Base-by-base conservation (phyloP, 92 coral and sea anemone genomes). In the Epizoanthus fatuus region DNA sequence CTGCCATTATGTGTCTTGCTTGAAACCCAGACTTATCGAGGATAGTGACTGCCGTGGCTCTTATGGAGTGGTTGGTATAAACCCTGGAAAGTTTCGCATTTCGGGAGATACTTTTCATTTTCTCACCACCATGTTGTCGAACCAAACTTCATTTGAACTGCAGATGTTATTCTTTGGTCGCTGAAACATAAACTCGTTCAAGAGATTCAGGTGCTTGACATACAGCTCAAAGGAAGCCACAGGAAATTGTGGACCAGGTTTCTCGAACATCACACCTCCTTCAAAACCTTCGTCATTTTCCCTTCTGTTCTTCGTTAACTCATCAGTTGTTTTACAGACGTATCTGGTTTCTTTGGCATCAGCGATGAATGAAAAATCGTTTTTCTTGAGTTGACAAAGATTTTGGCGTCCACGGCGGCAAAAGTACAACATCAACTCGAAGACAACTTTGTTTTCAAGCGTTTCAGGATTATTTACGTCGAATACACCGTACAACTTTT, bases 381-480 rank as follows among this genome's bases (percentile, higher is more conserved):
- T 65, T 49, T 89, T 89, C 84, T 81, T 88, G 38, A 89, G 55
- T 22, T 89, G 77, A 59, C 88, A 65, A 38, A 92, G 47, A 81
- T 58, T 92, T 63, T 88, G 85, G 45, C 90, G 87, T 32, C 94
- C 94, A 70, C 92, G 70, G 25, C 90, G 70, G 62, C 88, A 87
- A 75, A 93, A 93, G 86, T 63, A 87, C 32, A 93, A 63, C 93
- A 93, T 82, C 8, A 86, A 42, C 56, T 90, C 93, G 47, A 93
- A 90, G 87, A 93, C 86, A 38, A 93, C 87, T 59, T 89, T 89
- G 85, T 92, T 89, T 70, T 89, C 88, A 17, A 92, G 79, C 35
- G 89, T 89, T 13, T 74, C 88, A 14, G 91, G 95, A 13, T 60
- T 58, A 32, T 51, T 44, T 45, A 74, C 63, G 72, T 55, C 79